These are phyloP conservation scores for Catamblyrhynchus diadema DNA, from an alignment of 2,797 vertebrate genomes.

Conservation along the genomic window DNA sequence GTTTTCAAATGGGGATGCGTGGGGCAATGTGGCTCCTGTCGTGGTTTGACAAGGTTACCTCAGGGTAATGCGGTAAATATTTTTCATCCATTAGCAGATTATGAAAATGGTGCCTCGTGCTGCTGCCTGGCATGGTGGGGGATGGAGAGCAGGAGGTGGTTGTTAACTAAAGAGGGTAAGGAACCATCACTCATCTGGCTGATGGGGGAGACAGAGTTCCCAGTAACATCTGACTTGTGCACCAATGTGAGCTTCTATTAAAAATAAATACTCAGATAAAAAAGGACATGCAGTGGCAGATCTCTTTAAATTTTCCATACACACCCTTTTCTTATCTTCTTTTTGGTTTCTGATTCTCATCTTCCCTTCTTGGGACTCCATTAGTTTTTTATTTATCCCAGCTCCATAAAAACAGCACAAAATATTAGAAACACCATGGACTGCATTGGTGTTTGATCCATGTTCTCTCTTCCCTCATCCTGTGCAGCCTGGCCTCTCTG, in stretches of 20 bases:
- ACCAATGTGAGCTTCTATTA: rapidly evolving
- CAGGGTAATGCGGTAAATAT: background rate
- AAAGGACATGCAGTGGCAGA: background rate
- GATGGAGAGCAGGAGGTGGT: background rate
- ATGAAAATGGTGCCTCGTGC: background rate
- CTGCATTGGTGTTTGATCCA: background rate
- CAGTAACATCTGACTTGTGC: background rate
- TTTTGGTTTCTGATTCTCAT: background rate
- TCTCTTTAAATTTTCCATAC: background rate
- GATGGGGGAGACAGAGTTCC: background rate
- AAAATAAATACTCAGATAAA: background rate
- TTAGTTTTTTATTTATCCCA: background rate
- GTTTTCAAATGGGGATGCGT: rapidly evolving
- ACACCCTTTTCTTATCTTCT: background rate
- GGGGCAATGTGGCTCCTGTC: background rate
- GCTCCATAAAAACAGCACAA: background rate
- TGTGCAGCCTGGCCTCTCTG: background rate
- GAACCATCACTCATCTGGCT: background rate
- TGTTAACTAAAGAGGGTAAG: background rate
- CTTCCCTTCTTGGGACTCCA: background rate
- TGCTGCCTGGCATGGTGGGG: background rate
- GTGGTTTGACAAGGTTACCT: background rate
- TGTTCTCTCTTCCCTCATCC: background rate
- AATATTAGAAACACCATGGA: background rate
- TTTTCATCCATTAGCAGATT: background rate